Conservation (phyloP, 2,797 vertebrate genomes). For the Myotis pilosus region DNA sequence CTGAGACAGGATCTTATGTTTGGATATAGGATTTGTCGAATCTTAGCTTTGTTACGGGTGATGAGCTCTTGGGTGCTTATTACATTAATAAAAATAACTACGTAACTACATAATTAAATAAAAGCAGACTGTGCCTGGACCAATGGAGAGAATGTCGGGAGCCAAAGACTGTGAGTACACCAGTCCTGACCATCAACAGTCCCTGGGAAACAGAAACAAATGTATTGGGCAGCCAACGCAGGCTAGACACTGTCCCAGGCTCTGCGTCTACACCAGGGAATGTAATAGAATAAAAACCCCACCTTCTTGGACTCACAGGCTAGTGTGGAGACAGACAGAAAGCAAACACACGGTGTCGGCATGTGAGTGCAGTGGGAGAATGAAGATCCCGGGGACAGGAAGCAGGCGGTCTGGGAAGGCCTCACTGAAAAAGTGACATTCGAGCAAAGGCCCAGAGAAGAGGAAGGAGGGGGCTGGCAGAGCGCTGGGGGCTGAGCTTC, state of each 20-base stretch:
- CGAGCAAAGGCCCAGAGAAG: neutral
- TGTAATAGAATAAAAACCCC: neutral
- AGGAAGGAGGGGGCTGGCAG: neutral
- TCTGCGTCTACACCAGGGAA: neutral
- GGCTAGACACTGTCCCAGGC: no score
- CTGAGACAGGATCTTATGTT: neutral
- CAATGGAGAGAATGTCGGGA: neutral
- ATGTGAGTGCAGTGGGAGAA: neutral
- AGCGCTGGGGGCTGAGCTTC: neutral
- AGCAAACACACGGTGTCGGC: neutral
- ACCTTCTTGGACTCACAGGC: neutral
- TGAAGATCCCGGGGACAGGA: neutral
- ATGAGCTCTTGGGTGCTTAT: neutral
- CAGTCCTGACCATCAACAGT: neutral
- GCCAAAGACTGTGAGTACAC: neutral
- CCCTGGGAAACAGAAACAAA: neutral
- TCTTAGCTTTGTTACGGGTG: neutral
- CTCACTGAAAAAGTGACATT: neutral
- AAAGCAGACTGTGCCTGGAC: neutral
- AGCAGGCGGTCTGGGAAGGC: neutral
- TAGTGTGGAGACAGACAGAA: neutral
- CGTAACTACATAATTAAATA: slow-evolving; percentile 22
- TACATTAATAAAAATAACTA: slow-evolving; percentile 1
- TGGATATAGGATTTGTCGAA: neutral
- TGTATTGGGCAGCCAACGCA: accelerated